phyloP scores from a whole-genome alignment of 2,888 invertebrate genomes.

The Pilophorus perplexus region DNA sequence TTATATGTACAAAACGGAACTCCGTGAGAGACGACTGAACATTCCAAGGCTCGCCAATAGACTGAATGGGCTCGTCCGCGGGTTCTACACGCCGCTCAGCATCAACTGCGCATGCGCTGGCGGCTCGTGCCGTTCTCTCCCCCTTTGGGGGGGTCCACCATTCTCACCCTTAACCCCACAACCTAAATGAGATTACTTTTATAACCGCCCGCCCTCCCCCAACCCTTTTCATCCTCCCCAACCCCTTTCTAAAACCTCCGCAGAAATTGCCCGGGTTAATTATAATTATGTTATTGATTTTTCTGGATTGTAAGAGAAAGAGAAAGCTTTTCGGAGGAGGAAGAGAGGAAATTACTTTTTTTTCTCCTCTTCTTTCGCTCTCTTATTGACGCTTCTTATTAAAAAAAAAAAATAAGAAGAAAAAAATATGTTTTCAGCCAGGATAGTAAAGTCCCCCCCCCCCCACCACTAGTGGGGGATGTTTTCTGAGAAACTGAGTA shows the following conservation, averaged over 20 bases:
- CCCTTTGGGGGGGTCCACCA: not conserved
- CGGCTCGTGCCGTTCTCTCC: constrained; percentile 45
- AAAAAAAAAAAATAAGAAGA: too few relatives aligned
- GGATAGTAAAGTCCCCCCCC: constrained; percentile 14
- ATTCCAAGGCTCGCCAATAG: constrained; percentile 1
- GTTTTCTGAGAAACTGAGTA: constrained; percentile 32
- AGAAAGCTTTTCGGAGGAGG: not conserved
- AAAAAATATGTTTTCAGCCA: constrained; percentile 38
- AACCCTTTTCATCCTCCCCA: not conserved
- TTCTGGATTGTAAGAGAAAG: constrained; percentile 44
- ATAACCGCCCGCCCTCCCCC: constrained; percentile 40
- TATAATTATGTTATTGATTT: constrained; percentile 48
- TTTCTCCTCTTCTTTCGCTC: constrained; percentile 17
- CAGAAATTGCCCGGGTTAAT: constrained; percentile 48
- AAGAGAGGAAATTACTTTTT: constrained; percentile 44
- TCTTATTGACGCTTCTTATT: constrained; percentile 26
- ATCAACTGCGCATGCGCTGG: constrained; percentile 41
- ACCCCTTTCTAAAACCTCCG: constrained; percentile 1
- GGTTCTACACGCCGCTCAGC: constrained; percentile 7
- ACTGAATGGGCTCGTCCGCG: constrained; percentile 23
- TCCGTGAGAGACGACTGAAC: not conserved
- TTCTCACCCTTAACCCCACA: constrained; percentile 29
- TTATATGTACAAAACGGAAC: not conserved
- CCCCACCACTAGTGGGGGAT: too few relatives aligned
- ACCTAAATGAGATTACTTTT: constrained; percentile 48